Base-by-base conservation (phyloP, 2,888 invertebrate genomes). In the Scrobipalpa atriplicella region DNA sequence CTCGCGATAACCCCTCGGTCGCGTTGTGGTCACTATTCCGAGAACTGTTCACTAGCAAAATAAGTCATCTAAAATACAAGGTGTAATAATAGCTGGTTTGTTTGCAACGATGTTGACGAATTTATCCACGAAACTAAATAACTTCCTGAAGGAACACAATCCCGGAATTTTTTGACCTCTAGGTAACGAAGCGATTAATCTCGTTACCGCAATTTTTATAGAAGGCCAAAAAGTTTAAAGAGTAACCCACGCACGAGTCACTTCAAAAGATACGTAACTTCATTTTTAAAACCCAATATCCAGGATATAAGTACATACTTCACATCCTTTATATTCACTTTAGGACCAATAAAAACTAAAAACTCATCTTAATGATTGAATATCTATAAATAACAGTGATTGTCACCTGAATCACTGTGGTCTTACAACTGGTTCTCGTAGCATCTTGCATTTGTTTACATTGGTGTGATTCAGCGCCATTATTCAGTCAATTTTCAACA, bases 1-100 rank as follows among this genome's bases (percentile, higher is more conserved):
- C 67, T 41, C 64, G 65, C 71, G 90, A 91, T 92, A 92, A 92
- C 90, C 91, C 80, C 73, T n/a, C 75, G 79, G 82, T 82, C 83
- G 81, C 39, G 83, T 83, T 84, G 77, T 82, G 83, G 83, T 84
- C 76, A 74, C 75, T 80, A 81, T 91, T 92, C 91, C 84, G 75
- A 87, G 91, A 92, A 92, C 68, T 71, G 71, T 70, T 71, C 72
- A 71, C 77, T 76, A 80, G 83, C 83, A 85, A 84, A 85, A 85
- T 84, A 84, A 71, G 38, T 52, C 56, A 47, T 64, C 51, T 11
- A n/a, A 63, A 70, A 69, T 56, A 56, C 7, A 64, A 73, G 68
- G 67, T 71, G 72, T 71, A n/a, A 47, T 16, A 29, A 8, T 5
- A 47, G 47, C 47, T 16, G 16, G 47, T 16, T 47, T 43, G 1